Evolutionary conservation across 2,797 vertebrate genomes (phyloP), one percentile per base, ranked within the genome.

Genomic region (Chelon labrosus): DNA sequence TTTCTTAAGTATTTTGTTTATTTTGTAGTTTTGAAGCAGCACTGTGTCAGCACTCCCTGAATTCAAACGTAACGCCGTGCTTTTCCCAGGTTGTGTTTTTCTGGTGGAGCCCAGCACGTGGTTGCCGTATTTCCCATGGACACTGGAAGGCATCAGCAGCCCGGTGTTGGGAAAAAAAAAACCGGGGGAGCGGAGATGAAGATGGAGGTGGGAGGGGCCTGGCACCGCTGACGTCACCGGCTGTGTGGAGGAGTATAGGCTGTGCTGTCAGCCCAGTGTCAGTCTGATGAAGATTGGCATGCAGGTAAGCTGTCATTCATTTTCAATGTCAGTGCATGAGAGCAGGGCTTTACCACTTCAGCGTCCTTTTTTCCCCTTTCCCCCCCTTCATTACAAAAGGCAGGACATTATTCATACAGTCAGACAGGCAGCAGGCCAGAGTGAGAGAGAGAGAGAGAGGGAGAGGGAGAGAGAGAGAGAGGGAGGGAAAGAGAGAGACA

Each of bases 221-320:
- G 84, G 65, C 66, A 64, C 80, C 86, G 68, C 83, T 93, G 92
- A 96, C 95, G 95, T 95, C 95, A 95, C 54, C 90, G 87, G 86
- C 92, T 92, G 94, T 95, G 94, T 94, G 90, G 93, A 95, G 94
- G 95, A 96, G 96, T 97, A 97, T 97, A 97, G 97, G 96, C 96
- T 97, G 97, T 96, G 96, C 96, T 97, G 97, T 97, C 96, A 97
- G 96, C 95, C 96, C 95, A 95, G 97, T 97, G 97, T 97, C 97
- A 97, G 97, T 97, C 96, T 97, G 97, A 98, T 98, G 97, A 97
- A 97, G 97, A 98, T 98, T 98, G 97, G 97, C 97, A 97, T 96
- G 96, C 97, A 98, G 97, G 97, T 98, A 98, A 97, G 97, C 97
- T 98, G 97, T 97, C 97, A 98, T 97, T 98, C 97, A 97, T 96